These are phyloP conservation scores for Brachionus calyciflorus DNA, from an alignment of 1,140 invertebrate genomes.

Conservation along the genomic window DNA sequence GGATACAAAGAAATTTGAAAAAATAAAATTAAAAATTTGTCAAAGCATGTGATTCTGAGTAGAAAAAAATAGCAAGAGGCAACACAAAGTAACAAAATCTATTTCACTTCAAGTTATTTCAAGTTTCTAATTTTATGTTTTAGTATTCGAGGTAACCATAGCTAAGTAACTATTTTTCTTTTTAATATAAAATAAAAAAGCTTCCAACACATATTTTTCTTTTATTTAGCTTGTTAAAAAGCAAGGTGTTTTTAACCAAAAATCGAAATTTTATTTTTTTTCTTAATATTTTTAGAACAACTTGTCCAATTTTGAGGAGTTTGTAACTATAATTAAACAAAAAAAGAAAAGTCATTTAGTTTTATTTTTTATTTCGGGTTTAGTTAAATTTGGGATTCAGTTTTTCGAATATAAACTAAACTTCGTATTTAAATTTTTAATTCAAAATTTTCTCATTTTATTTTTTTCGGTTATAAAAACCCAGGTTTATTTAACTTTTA, in stretches of 20 bases:
- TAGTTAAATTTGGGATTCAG: too few relatives aligned
- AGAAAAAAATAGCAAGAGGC: not conserved
- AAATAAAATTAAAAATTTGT: too few relatives aligned
- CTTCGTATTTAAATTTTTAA: too few relatives aligned
- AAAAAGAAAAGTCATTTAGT: too few relatives aligned
- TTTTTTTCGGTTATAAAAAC: too few relatives aligned
- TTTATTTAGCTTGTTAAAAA: constrained; percentile 1
- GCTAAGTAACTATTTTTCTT: constrained; percentile 31
- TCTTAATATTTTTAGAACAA: not conserved
- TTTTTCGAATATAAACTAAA: too few relatives aligned
- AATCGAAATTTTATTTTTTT: too few relatives aligned
- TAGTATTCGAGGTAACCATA: constrained; percentile 35
- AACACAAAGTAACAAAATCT: too few relatives aligned
- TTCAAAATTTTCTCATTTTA: too few relatives aligned
- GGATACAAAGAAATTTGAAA: too few relatives aligned
- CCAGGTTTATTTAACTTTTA: too few relatives aligned
- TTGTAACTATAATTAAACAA: constrained; percentile 23
- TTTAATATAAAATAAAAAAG: not conserved
- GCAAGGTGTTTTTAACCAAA: constrained; percentile 26
- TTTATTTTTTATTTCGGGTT: not conserved
- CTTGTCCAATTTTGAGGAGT: constrained; percentile 9
- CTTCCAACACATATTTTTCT: not conserved
- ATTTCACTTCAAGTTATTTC: too few relatives aligned
- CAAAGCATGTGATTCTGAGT: constrained; percentile 3
- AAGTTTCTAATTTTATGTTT: not conserved